These are phyloP conservation scores for Zele albiditarsus DNA, from an alignment of 2,888 invertebrate genomes.

Conservation along the genomic window DNA sequence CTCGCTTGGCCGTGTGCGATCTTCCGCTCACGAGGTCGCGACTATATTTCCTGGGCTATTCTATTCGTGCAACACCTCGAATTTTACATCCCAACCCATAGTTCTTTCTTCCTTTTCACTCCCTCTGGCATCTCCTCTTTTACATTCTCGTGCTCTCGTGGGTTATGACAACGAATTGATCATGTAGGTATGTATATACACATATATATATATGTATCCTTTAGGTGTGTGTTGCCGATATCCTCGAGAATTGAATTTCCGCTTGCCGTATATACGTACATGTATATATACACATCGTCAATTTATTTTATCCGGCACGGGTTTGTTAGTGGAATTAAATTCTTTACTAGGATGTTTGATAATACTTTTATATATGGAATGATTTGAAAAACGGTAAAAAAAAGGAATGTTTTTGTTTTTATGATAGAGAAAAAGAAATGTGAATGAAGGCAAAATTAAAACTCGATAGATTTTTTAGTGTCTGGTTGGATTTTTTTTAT, in stretches of 20 bases:
- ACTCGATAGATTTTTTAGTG: no score
- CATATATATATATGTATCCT: background rate
- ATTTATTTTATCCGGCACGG: constrained; percentile 16
- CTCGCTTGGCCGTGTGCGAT: background rate
- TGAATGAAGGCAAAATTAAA: no score
- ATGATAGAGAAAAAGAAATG: no score
- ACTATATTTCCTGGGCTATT: constrained; percentile 43
- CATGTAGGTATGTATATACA: background rate
- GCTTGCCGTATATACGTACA: background rate
- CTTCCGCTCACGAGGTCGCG: background rate
- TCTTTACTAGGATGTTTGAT: no score
- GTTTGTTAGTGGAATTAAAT: constrained; percentile 5
- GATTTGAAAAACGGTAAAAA: no score
- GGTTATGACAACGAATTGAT: constrained; percentile 24
- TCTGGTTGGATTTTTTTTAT: no score
- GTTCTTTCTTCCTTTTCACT: background rate
- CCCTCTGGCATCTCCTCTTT: background rate
- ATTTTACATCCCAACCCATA: background rate
- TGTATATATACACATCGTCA: background rate
- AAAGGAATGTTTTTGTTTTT: no score
- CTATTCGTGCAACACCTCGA: constrained; percentile 22
- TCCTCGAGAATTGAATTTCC: constrained; percentile 31
- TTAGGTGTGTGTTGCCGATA: constrained; percentile 10
- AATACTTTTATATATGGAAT: no score
- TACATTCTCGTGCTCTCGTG: constrained; percentile 4